Evolutionary conservation across 2,797 vertebrate species (phyloP), one percentile per base, ranked within the genome.

Genomic region (Melanotaenia parkinsoni): DNA sequence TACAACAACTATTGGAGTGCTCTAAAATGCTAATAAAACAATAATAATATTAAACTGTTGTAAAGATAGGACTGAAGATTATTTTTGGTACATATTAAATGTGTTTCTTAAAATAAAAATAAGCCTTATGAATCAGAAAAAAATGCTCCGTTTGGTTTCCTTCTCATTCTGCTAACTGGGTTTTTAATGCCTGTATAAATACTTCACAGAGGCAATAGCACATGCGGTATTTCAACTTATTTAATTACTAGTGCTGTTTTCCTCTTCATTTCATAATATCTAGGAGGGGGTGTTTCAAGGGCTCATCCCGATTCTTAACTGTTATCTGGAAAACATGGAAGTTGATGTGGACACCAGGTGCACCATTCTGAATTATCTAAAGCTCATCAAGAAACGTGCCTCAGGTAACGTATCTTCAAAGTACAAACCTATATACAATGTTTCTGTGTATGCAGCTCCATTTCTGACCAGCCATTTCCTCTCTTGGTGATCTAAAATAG

Each of bases 301-400:
- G 9, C 96, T 99, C 61, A 98, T 99, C 79, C 97, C 98, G 0
- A 93, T 99, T 90, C 94, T 99, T 24, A 99, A 99, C 94, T 96
- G 95, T 78, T 99, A 99, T 80, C 94, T 99, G 85, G 98, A 98
- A 91, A 99, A 96, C 86, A 99, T 99, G 98, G 98, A 99, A 74
- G 98, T 99, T 51, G 98, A 99, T 53, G 98, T 99, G 50, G 98
- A 99, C 91, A 99, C 98, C 22, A 95, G 98, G 18, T 99, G 98
- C 91, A 98, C 97, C 76, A 99, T 99, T 85, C 89, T 99, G 63
- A 99, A 99, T 89, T 99, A 99, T 85, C 91, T 99, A 79, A 99
- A 98, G 83, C 95, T 99, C 73, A 99, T 99, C 83, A 99, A 98
- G 93, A 99, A 98, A 80, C 95, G 98, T 77, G 98, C 98, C 18